A percentile compares a stretch with the other conserved stretches of the same genome.
Evolutionary conservation across 30 jellyfish, hydroid and myxozoan genomes (phyloP).

Genomic region (Turritopsis rubra): DNA sequence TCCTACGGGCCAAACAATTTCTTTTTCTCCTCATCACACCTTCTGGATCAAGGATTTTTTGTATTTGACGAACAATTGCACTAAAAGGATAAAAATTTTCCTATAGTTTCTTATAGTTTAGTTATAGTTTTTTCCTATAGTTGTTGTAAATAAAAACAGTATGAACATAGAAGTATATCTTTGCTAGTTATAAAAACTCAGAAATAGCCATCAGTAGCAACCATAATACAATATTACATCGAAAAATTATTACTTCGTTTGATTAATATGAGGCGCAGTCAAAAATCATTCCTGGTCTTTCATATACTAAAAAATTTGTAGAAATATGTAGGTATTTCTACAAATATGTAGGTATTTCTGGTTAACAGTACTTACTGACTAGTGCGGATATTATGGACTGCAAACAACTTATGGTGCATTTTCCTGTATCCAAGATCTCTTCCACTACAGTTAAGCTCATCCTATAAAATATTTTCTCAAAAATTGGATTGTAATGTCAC

Average conservation of each 20-base stretch:
- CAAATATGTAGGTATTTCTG: not conserved
- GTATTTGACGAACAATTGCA: not conserved
- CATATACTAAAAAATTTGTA: not conserved
- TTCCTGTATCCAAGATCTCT: conserved; percentile 15
- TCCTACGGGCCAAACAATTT: not conserved
- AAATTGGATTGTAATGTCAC: not conserved
- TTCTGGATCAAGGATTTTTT: conserved; percentile 11
- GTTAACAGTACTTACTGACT: conserved; percentile 11
- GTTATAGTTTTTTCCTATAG: not conserved
- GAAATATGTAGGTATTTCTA: not conserved
- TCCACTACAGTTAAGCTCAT: not conserved
- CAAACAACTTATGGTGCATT: conserved; percentile 13
- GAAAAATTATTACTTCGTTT: not conserved
- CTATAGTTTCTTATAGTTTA: not conserved
- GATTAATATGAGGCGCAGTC: not conserved
- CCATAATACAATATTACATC: not conserved
- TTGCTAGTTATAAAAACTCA: not conserved
- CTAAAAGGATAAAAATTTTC: not conserved
- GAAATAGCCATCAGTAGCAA: not conserved
- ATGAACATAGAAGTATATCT: not conserved
- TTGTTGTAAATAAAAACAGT: not conserved
- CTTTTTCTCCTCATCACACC: conserved; percentile 12
- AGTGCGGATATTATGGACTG: conserved; percentile 1
- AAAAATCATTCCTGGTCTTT: not conserved
- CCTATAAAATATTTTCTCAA: not conserved